Base-by-base conservation (phyloP, 2,888 invertebrate genomes). In the Rugalucina vietnamica region DNA sequence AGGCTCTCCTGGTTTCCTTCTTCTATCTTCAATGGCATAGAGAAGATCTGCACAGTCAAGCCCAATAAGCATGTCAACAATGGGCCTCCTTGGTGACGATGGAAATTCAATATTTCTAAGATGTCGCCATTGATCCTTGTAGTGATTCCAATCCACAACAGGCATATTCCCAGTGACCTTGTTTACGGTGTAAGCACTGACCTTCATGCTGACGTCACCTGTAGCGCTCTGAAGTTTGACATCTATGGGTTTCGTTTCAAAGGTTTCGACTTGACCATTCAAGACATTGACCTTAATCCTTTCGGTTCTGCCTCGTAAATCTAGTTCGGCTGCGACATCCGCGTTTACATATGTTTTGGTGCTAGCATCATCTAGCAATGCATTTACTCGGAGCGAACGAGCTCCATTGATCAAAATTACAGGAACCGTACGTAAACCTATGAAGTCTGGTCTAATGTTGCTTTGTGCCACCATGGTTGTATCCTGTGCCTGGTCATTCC, bases 361-460 rank as follows among this genome's bases (percentile, higher is more conserved):
- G 27, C 65, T 73, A 3, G 50, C 79, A 24, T 79, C 79, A 54
- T 79, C 73, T 43, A 79, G n/a, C 1, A 79, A 24, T 4, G 79
- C 79, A 79, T 79, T 73, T 1, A 79, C 39, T 69, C n/a, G 21
- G 1, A 79, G 1, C n/a, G 60, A 10, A 27, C 49, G 27, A 32
- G n/a, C 43, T 29, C 50, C 37, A 18, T 27, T n/a, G 3, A 5
- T 32, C n/a, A 79, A 4, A 39, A 79, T 37, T 10, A 79, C 79
- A 10, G 79, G 79, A 14, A 79, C 65, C 36, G 79, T 79, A 18
- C 79, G 57, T 24, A 79, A n/a, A 1, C 37, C 57, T 37, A 79
- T 43, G 37, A 37, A 27, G 24, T 24, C 18, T 54, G 12, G 69
- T 69, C 21, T 69, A 12, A 32, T 69, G 36, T 27, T 10, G 32